Evolutionary conservation across 1,140 invertebrate species (phyloP).

Genomic region (Arctopsyche grandis): DNA sequence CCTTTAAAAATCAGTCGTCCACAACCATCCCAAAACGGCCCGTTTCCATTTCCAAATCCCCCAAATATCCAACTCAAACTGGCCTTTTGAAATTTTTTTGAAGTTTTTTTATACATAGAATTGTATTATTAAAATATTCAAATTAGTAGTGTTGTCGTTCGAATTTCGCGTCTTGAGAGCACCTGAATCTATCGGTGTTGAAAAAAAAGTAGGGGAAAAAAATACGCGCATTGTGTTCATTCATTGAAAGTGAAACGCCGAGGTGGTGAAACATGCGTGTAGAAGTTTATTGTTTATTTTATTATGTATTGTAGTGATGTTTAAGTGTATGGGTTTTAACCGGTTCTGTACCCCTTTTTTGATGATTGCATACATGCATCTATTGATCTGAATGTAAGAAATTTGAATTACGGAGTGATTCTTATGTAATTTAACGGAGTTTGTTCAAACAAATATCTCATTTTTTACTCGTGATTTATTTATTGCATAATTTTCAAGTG

Average conservation of each 20-base stretch:
- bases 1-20: conserved; percentile 23
- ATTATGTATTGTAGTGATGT: not conserved
- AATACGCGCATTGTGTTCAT: conserved; percentile 33
- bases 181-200: not conserved
- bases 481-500: too few species aligned
- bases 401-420: too few species aligned
- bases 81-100: too few species aligned
- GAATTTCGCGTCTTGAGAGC: not conserved
- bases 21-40: conserved; percentile 6
- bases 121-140: not conserved
- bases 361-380: too few species aligned
- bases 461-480: too few species aligned
- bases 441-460: too few species aligned
- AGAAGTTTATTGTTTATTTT: conserved; percentile 40
- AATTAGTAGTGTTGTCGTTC: not conserved
- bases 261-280: conserved; percentile 40
- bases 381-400: too few species aligned
- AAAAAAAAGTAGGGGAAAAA: not conserved
- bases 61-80: not conserved
- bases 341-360: not conserved
- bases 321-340: not conserved
- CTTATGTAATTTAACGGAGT: too few species aligned
- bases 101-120: too few species aligned
- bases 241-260: conserved; percentile 39
- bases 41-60: not conserved